Evolutionary conservation across 2,113 vertebrate genomes (phyloP).

Genomic region (Oncorhynchus masou): DNA sequence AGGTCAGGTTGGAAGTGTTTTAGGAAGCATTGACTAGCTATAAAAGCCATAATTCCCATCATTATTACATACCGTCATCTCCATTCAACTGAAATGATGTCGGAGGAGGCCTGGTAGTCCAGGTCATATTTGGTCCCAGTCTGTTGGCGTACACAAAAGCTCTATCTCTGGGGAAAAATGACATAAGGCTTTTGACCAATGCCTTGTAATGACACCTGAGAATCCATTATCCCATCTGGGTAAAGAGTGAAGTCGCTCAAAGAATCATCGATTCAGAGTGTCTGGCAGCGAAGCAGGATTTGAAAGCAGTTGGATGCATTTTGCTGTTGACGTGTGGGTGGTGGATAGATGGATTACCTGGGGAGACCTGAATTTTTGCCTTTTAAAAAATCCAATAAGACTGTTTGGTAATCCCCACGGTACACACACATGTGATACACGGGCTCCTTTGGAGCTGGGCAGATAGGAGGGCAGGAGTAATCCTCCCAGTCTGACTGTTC

Average conservation of each 20-base stretch:
- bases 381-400: slow-evolving; percentile 15
- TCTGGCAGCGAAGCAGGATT: no score
- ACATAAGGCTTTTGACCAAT: no score
- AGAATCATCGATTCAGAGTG: no score
- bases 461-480: slow-evolving; percentile 21
- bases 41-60: background rate
- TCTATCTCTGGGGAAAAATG: no score
- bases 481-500: background rate
- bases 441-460: background rate
- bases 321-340: no score
- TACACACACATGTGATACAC: background rate
- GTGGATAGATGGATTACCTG: background rate
- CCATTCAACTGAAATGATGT: no score
- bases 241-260: no score
- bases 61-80: slow-evolving; percentile 13
- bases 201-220: no score
- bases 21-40: background rate
- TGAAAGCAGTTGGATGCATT: no score
- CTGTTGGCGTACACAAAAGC: no score
- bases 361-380: slow-evolving; percentile 16
- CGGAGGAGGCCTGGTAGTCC: no score
- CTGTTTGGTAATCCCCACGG: slow-evolving; percentile 11
- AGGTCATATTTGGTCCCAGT: no score
- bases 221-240: background rate
- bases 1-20: background rate